A percentile compares a stretch with the other conserved stretches of the same genome.
Evolutionary conservation across 2,113 vertebrate species (phyloP).

Genomic region (Trematomus loennbergii): DNA sequence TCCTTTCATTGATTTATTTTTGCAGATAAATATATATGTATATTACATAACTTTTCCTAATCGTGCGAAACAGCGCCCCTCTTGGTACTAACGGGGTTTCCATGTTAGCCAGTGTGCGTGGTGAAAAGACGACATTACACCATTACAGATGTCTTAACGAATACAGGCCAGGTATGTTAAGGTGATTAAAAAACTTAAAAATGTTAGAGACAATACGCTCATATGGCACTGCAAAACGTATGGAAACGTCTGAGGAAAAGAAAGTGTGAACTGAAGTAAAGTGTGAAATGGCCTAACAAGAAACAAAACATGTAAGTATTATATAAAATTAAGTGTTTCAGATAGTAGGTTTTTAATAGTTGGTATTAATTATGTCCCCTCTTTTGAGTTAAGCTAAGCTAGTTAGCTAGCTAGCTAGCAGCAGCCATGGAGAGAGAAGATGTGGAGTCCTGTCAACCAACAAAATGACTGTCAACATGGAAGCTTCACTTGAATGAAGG

Average conservation of each 20-base stretch:
- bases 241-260: too few relatives aligned
- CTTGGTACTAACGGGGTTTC: neutral
- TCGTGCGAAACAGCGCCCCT: constrained; percentile 22
- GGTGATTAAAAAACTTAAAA: neutral
- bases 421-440: too few relatives aligned
- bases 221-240: accelerated
- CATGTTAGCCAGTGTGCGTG: neutral
- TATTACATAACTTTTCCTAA: neutral
- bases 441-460: neutral
- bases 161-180: neutral
- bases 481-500: too few relatives aligned
- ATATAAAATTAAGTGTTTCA: too few relatives aligned
- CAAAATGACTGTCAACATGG: neutral
- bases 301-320: neutral
- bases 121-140: neutral
- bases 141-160: accelerated
- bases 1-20: too few relatives aligned
- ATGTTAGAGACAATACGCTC: accelerated
- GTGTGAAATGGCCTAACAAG: too few relatives aligned
- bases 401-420: neutral
- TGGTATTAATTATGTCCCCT: too few relatives aligned
- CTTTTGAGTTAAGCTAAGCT: neutral
- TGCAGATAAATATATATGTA: too few relatives aligned
- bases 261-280: neutral
- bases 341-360: neutral